Conservation (phyloP, 1,140 invertebrate species). For the Orchesella cincta region DNA sequence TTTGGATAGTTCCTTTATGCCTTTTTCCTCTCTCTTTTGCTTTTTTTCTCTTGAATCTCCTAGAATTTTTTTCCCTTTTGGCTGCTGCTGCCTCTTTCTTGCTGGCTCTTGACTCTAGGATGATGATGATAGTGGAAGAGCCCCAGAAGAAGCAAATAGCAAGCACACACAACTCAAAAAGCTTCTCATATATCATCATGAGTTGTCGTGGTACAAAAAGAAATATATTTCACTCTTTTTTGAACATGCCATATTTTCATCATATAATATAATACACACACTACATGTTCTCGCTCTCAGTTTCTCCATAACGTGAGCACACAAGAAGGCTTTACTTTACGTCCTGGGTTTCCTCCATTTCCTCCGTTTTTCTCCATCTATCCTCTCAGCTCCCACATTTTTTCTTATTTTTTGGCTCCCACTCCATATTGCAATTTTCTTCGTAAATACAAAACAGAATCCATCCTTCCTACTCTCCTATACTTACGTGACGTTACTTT, state of each 20-base stretch:
- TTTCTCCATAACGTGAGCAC: no score
- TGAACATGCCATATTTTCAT: slow-evolving; percentile 27
- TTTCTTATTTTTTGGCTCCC: slow-evolving; percentile 20
- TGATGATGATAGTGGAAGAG: not conserved
- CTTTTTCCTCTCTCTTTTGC: slow-evolving; percentile 12
- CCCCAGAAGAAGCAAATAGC: slow-evolving; percentile 8
- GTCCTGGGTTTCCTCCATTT: not conserved
- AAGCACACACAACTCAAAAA: slow-evolving; percentile 27
- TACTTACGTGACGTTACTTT: not conserved
- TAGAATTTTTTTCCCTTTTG: slow-evolving; percentile 25
- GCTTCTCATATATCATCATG: slow-evolving; percentile 28
- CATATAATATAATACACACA: slow-evolving; percentile 17
- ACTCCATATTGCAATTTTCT: slow-evolving; percentile 24
- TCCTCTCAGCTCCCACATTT: not conserved
- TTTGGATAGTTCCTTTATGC: not conserved
- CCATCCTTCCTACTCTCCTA: not conserved
- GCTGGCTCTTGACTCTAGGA: slow-evolving; percentile 4
- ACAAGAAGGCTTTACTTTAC: not conserved
- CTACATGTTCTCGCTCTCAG: no score
- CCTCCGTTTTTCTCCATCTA: slow-evolving; percentile 27
- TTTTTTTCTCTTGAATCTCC: not conserved
- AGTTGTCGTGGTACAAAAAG: slow-evolving; percentile 20
- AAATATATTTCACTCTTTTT: slow-evolving; percentile 23
- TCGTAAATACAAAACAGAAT: slow-evolving; percentile 13
- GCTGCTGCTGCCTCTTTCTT: slow-evolving; percentile 27